Evolutionary conservation across 1,140 invertebrate genomes (phyloP).

Genomic region (Pteromalus puparum): DNA sequence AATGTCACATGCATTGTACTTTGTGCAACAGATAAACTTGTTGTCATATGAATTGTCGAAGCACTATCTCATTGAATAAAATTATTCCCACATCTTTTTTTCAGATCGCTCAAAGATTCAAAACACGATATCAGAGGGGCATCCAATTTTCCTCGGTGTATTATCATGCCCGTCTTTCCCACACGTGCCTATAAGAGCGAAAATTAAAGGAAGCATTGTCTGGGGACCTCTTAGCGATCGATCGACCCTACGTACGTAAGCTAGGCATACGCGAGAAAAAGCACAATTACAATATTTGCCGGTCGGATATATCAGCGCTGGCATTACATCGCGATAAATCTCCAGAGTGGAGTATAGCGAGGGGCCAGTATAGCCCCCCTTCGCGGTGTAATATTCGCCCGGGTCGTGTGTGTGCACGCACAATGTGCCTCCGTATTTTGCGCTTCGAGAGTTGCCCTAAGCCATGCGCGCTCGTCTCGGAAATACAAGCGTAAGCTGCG

Average conservation of each 20-base stretch:
- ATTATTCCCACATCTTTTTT: no score
- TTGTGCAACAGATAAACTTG: background rate
- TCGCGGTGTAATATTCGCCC: background rate
- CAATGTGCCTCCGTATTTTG: background rate
- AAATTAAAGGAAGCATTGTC: background rate
- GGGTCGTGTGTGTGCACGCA: background rate
- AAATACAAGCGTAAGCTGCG: slow-evolving; percentile 20
- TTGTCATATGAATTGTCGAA: no score
- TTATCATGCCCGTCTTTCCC: background rate
- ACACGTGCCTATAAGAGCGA: background rate
- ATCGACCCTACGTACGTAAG: background rate
- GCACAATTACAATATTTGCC: slow-evolving; percentile 23
- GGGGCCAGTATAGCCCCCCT: background rate
- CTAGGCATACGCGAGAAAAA: background rate
- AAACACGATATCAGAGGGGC: background rate
- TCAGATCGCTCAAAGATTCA: background rate
- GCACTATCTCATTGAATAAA: no score
- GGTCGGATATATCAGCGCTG: background rate
- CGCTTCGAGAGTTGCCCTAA: background rate
- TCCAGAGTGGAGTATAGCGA: background rate
- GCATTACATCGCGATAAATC: slow-evolving; percentile 30
- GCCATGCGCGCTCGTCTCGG: background rate
- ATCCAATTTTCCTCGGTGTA: background rate
- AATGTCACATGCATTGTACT: background rate
- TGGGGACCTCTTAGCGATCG: background rate